phyloP scores from a whole-genome alignment of 1,140 invertebrate genomes.

The Pomacea maculata region DNA sequence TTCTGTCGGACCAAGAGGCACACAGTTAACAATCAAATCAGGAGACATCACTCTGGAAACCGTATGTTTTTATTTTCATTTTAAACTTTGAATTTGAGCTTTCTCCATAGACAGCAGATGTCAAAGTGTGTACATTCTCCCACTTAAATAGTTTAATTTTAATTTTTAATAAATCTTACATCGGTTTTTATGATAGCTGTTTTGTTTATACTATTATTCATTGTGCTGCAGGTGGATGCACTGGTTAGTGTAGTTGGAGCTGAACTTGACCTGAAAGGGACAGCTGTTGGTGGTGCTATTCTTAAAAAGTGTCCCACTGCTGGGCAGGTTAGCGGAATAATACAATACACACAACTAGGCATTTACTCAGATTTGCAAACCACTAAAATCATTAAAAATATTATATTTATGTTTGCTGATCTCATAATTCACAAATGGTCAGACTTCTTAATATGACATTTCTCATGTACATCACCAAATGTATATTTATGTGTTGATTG shows the following conservation, averaged over 20 bases:
- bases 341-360: too few species aligned
- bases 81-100: not conserved
- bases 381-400: too few species aligned
- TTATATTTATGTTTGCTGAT: too few species aligned
- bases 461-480: too few species aligned
- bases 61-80: not conserved
- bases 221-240: slow-evolving; percentile 9
- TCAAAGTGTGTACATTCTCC: not conserved
- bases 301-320: slow-evolving; percentile 10
- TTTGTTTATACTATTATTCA: not conserved
- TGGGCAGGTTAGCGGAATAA: not conserved
- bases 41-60: slow-evolving; percentile 5
- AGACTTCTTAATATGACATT: too few species aligned
- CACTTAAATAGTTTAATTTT: not conserved
- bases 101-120: not conserved
- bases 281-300: not conserved
- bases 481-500: too few species aligned
- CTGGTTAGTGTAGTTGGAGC: slow-evolving; percentile 5
- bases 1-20: not conserved
- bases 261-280: not conserved
- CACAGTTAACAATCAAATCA: slow-evolving; percentile 6
- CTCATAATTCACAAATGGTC: too few species aligned
- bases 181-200: not conserved
- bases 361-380: too few species aligned
- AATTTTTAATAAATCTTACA: not conserved